phyloP scores from a whole-genome alignment of 2,797 vertebrate genomes.

The Podarcis lilfordi region DNA sequence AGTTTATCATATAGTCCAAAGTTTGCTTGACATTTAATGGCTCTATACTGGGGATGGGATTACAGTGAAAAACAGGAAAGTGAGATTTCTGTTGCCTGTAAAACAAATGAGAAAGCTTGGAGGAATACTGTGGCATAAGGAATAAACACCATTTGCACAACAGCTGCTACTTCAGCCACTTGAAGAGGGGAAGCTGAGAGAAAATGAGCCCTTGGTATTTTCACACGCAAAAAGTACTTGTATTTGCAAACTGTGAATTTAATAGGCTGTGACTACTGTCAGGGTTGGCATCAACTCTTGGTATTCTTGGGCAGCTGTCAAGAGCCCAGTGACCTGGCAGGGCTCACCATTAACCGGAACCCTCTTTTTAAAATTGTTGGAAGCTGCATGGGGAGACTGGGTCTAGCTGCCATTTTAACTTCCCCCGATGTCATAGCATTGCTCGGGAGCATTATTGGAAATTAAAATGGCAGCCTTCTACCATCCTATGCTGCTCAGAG shows the following conservation, averaged over 20 bases:
- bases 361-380: background rate
- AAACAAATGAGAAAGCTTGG: background rate
- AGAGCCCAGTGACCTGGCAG: background rate
- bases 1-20: constrained; percentile 32
- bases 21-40: constrained; percentile 21
- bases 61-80: constrained; percentile 37
- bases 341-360: background rate
- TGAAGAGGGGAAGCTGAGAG: background rate
- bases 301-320: background rate
- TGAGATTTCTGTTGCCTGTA: constrained; percentile 36
- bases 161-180: constrained; percentile 23
- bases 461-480: background rate
- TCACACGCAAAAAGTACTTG: background rate
- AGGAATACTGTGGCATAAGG: background rate
- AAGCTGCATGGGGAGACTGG: background rate
- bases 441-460: background rate
- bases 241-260: background rate
- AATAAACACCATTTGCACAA: background rate
- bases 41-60: background rate
- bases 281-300: background rate
- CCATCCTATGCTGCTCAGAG: background rate
- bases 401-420: background rate
- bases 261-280: background rate
- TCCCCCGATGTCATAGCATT: background rate
- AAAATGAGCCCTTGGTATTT: background rate